These are phyloP conservation scores for Tetranychus cinnabarinus DNA, from an alignment of 1,140 invertebrate genomes.

Conservation along the genomic window DNA sequence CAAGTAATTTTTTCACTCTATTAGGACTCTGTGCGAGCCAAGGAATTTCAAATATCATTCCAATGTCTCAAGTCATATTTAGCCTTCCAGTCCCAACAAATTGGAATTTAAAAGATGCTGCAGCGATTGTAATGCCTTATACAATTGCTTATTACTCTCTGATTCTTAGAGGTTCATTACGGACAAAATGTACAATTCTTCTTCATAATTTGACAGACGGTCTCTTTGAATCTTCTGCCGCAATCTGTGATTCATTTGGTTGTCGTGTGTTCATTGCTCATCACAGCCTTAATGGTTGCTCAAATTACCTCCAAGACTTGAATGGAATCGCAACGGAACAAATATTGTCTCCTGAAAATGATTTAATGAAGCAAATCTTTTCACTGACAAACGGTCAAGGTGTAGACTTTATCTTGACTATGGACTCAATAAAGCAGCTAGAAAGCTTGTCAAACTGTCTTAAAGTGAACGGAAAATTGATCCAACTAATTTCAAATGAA, in stretches of 20 bases:
- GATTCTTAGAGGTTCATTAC: background rate
- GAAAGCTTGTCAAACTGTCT: too few relatives aligned
- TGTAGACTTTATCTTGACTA: too few relatives aligned
- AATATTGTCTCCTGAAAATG: slow-evolving; percentile 25
- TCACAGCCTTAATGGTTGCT: slow-evolving; percentile 23
- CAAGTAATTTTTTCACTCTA: background rate
- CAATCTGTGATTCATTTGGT: background rate
- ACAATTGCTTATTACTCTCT: background rate
- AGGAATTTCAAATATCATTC: background rate
- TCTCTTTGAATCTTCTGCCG: background rate
- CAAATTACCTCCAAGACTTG: slow-evolving; percentile 24
- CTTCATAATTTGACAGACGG: background rate
- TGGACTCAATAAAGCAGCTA: too few relatives aligned
- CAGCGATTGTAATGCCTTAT: background rate
- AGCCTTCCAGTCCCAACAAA: background rate
- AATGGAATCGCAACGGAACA: slow-evolving; percentile 27
- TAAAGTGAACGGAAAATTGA: too few relatives aligned
- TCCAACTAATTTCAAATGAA: too few relatives aligned
- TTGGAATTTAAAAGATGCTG: background rate
- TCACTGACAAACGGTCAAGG: background rate
- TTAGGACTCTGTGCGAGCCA: background rate
- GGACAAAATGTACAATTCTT: background rate
- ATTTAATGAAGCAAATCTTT: slow-evolving; percentile 21
- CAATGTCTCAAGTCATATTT: background rate
- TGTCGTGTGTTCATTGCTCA: slow-evolving; percentile 38